These are phyloP conservation scores for Nannoperca obscura DNA, from an alignment of 2,797 vertebrate genomes.

Conservation along the genomic window DNA sequence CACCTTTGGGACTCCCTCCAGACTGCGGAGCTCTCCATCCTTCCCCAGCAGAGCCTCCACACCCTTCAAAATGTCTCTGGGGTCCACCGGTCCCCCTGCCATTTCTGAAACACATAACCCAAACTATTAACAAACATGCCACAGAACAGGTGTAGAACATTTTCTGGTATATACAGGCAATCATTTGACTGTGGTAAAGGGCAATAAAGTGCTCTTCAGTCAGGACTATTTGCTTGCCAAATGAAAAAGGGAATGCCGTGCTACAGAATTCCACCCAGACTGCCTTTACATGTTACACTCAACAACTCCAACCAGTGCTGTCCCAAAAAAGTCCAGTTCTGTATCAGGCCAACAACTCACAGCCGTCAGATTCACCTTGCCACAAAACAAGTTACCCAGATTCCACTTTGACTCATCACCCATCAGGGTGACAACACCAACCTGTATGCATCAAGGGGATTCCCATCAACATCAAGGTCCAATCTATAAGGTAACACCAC, in stretches of 20 bases:
- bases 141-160: not conserved
- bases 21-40: constrained; percentile 93
- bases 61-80: constrained; percentile 95
- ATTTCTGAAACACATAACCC: constrained; percentile 82
- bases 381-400: not conserved
- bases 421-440: not conserved
- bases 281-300: not conserved
- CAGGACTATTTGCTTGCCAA: constrained; percentile 31
- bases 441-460: not conserved
- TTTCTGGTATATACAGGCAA: not conserved
- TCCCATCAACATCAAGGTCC: not conserved
- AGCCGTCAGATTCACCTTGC: not conserved
- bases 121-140: not conserved
- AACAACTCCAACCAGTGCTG: not conserved
- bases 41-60: constrained; percentile 92
- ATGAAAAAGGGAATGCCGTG: constrained; percentile 5
- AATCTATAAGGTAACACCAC: not conserved
- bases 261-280: not conserved
- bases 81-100: constrained; percentile 94
- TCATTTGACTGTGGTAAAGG: not conserved
- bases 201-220: not conserved
- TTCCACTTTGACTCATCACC: not conserved
- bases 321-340: not conserved
- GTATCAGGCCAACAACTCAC: not conserved
- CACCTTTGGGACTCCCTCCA: constrained; percentile 94